Evolutionary conservation across 1,140 invertebrate species (phyloP).

Genomic region (Octopus sinensis): DNA sequence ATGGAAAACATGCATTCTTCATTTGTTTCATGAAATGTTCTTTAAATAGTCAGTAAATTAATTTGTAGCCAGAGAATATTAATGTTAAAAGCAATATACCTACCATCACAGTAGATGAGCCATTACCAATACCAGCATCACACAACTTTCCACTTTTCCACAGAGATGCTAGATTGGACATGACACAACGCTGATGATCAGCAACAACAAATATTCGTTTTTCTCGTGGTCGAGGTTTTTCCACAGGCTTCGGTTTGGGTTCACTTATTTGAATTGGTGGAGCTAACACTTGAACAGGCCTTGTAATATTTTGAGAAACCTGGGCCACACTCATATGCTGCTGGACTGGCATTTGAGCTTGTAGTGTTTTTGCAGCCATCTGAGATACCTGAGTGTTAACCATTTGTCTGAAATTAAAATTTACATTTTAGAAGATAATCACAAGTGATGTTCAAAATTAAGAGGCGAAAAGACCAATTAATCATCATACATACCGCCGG

Average conservation of each 20-base stretch:
- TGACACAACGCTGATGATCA: conserved; percentile 7
- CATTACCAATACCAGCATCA: conserved; percentile 6
- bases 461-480: too few relatives aligned
- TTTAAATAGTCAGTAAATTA: background rate
- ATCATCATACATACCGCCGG: background rate
- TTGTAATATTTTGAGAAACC: background rate
- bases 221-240: background rate
- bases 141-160: conserved; percentile 13
- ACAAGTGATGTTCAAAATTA: too few relatives aligned
- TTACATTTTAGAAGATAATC: too few relatives aligned
- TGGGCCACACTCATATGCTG: background rate
- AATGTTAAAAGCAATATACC: background rate
- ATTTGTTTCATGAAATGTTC: background rate
- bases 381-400: background rate
- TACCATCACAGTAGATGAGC: background rate
- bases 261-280: background rate
- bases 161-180: background rate
- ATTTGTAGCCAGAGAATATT: too few relatives aligned
- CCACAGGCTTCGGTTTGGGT: background rate
- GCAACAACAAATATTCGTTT: conserved; percentile 8
- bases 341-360: conserved; percentile 1
- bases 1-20: background rate
- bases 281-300: background rate
- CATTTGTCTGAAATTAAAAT: background rate
- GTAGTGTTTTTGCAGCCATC: background rate